Conservation (phyloP, 2,797 vertebrate genomes). For the Crocidura indochinensis region DNA sequence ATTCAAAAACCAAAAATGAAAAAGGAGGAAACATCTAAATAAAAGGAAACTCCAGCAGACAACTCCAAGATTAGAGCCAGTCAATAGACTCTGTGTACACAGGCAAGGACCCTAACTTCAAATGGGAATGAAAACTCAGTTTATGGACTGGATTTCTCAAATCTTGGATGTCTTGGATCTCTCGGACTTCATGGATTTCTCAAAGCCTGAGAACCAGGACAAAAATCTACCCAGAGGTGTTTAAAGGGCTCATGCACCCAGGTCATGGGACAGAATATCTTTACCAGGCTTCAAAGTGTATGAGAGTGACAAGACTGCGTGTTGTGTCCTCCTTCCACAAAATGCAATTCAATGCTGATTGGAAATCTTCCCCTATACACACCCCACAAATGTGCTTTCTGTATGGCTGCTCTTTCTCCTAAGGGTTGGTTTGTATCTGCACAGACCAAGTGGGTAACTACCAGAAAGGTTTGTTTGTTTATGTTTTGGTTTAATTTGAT, state of each 20-base stretch:
- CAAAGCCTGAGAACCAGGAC: neutral
- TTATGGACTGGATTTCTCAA: neutral
- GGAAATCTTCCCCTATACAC: neutral
- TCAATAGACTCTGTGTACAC: neutral
- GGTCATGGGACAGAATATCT: neutral
- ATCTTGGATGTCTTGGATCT: neutral
- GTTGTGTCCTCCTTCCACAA: neutral
- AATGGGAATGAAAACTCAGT: neutral
- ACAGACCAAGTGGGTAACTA: neutral
- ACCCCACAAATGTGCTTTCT: neutral
- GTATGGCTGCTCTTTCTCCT: neutral
- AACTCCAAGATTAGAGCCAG: neutral
- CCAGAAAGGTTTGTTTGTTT: too few species aligned
- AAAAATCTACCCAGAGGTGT: slow-evolving; percentile 3
- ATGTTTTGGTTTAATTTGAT: too few species aligned
- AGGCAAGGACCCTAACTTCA: neutral
- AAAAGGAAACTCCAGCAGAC: neutral
- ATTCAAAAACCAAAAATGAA: neutral
- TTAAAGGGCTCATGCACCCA: neutral
- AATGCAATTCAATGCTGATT: neutral
- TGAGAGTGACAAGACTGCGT: accelerated
- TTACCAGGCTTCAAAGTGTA: neutral
- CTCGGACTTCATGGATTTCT: neutral
- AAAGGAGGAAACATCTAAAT: neutral
- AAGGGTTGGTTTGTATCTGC: neutral